phyloP scores from a whole-genome alignment of 2,888 invertebrate genomes.

The Chrysodeixis includens region DNA sequence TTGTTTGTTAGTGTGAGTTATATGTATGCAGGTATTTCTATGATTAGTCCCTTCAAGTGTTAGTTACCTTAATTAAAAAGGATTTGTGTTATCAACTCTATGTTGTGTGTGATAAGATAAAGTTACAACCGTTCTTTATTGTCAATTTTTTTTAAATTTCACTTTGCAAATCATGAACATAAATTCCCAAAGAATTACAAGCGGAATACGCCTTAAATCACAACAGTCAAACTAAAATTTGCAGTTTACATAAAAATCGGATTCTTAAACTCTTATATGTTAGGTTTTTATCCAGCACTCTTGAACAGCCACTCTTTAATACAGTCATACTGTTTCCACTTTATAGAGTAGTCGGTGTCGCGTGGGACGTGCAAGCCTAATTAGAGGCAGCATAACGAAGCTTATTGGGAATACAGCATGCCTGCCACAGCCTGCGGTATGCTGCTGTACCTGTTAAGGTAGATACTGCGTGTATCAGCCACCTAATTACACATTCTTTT shows the following conservation, averaged over 20 bases:
- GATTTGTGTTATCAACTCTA: too few relatives aligned
- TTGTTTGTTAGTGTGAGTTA: neutral
- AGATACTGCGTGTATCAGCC: neutral
- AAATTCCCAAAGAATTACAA: neutral
- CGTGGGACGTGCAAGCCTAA: constrained; percentile 4
- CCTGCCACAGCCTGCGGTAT: neutral
- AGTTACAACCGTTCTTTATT: too few relatives aligned
- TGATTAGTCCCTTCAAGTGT: neutral
- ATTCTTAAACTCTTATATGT: too few relatives aligned
- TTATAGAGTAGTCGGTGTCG: neutral
- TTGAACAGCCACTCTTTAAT: neutral
- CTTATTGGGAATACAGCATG: neutral
- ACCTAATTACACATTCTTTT: constrained; percentile 1
- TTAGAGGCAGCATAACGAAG: neutral
- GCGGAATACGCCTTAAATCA: neutral
- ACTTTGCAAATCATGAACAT: too few relatives aligned
- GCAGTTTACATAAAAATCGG: too few relatives aligned
- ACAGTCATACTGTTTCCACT: neutral
- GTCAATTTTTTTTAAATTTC: too few relatives aligned
- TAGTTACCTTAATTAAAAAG: neutral
- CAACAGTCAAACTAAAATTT: too few relatives aligned
- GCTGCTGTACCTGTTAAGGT: neutral
- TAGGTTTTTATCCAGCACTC: too few relatives aligned
- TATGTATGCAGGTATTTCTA: neutral
- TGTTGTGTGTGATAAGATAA: too few relatives aligned